These are phyloP conservation scores for Pyrrhosoma nymphula DNA, from an alignment of 2,888 invertebrate species.

Conservation along the genomic window DNA sequence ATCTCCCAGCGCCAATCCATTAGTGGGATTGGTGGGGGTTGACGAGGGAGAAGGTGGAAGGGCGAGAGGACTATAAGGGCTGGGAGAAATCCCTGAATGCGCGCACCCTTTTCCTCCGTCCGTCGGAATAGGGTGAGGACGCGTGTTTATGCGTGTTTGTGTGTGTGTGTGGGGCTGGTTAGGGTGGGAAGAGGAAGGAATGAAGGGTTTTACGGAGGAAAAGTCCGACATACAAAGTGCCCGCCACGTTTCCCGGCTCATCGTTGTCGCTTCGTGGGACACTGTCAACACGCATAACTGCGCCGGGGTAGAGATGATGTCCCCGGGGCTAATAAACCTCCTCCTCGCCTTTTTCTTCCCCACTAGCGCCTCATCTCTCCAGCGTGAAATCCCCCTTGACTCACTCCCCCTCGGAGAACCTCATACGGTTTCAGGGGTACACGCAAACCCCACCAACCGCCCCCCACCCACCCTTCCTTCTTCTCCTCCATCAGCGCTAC, in stretches of 20 bases:
- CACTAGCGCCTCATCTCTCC: not conserved
- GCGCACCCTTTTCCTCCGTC: not conserved
- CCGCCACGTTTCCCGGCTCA: conserved; percentile 45
- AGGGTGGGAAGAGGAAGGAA: not conserved
- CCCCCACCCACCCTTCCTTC: not conserved
- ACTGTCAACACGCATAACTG: conserved; percentile 49
- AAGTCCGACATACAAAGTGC: conserved; percentile 45
- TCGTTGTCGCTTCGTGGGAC: conserved; percentile 52
- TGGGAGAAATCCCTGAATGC: not conserved
- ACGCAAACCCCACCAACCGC: not conserved
- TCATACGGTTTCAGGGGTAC: not conserved
- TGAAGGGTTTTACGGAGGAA: conserved; percentile 32
- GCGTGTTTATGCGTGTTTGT: too few species aligned
- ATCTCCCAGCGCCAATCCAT: not conserved
- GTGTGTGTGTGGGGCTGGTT: not conserved
- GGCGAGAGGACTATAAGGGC: too few species aligned
- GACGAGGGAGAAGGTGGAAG: not conserved
- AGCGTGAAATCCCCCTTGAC: not conserved
- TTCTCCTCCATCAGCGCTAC: not conserved
- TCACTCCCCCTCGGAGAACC: not conserved
- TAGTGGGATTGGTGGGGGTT: not conserved
- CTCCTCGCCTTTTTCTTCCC: not conserved
- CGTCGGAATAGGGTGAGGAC: too few species aligned
- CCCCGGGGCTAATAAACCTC: conserved; percentile 43
- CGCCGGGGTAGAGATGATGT: conserved; percentile 29